Evolutionary conservation across 1,140 invertebrate species (phyloP).

Genomic region (Chelonus insularis): DNA sequence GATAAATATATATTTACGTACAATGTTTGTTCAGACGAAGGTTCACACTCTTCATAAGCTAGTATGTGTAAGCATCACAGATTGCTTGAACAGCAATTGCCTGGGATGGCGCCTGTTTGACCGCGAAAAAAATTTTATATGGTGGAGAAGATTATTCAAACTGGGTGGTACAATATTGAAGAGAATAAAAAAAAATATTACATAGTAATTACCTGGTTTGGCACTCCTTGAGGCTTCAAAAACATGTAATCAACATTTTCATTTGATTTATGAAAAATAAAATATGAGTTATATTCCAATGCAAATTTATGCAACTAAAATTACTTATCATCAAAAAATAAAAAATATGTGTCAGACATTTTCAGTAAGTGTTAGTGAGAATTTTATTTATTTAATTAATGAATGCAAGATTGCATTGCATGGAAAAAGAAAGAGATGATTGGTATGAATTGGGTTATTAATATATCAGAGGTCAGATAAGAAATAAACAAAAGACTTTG

Average conservation of each 20-base stretch:
- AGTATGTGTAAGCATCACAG: conserved; percentile 15
- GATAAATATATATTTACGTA: conserved; percentile 6
- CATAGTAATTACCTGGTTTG: conserved; percentile 23
- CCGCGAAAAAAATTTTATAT: conserved; percentile 8
- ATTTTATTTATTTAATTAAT: background rate
- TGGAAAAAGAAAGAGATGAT: no score
- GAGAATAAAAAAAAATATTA: background rate
- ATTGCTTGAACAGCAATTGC: conserved; percentile 5
- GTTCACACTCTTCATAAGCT: background rate
- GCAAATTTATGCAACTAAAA: conserved; percentile 17
- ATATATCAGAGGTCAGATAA: no score
- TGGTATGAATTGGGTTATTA: no score
- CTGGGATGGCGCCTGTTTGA: conserved; percentile 9
- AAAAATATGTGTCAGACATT: no score
- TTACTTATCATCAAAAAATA: background rate
- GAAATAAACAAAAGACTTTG: no score
- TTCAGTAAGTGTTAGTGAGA: no score
- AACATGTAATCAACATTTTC: conserved; percentile 20
- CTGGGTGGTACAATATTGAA: conserved; percentile 11
- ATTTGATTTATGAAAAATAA: background rate
- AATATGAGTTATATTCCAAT: background rate
- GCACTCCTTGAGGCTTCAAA: conserved; percentile 4
- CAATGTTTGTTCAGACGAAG: conserved; percentile 5
- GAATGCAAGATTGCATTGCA: no score
- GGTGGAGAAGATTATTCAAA: conserved; percentile 3